Conservation (phyloP, 2,888 invertebrate genomes). For the Agrilus cyanescens region DNA sequence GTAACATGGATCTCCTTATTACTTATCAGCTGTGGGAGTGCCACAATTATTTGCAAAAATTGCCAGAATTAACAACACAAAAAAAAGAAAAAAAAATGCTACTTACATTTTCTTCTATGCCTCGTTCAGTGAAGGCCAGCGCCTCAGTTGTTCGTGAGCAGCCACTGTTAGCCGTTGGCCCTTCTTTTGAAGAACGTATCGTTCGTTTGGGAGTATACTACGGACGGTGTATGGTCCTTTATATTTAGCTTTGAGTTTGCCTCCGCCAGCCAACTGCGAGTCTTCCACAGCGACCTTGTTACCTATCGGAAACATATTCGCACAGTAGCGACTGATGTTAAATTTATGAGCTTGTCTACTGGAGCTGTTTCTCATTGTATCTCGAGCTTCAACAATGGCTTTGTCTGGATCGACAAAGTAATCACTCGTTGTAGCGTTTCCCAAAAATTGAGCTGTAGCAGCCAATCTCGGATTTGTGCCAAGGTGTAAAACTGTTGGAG, state of each 20-base stretch:
- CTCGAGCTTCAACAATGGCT: constrained; percentile 9
- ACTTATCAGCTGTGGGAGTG: no score
- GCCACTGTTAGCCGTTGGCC: constrained; percentile 13
- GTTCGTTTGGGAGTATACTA: constrained; percentile 12
- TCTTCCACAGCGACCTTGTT: constrained; percentile 7
- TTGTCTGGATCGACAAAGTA: constrained; percentile 11
- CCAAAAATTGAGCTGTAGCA: no score
- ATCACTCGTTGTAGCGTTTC: constrained; percentile 6
- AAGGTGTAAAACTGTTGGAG: no score
- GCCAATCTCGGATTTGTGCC: no score
- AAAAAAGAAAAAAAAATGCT: no score
- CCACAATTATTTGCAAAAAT: no score
- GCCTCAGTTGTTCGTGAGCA: constrained; percentile 13
- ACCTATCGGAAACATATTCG: neutral
- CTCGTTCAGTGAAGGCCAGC: neutral
- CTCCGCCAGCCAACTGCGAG: constrained; percentile 6
- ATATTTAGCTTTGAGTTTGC: constrained; percentile 10
- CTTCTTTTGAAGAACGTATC: constrained; percentile 12
- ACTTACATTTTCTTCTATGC: no score
- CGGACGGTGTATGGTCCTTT: constrained; percentile 12
- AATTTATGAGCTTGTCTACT: no score
- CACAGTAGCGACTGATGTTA: no score
- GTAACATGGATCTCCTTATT: no score
- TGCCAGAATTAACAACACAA: no score
- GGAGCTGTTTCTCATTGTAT: no score